Evolutionary conservation across 2,113 vertebrate genomes (phyloP).

Genomic region (Apeltes quadracus): DNA sequence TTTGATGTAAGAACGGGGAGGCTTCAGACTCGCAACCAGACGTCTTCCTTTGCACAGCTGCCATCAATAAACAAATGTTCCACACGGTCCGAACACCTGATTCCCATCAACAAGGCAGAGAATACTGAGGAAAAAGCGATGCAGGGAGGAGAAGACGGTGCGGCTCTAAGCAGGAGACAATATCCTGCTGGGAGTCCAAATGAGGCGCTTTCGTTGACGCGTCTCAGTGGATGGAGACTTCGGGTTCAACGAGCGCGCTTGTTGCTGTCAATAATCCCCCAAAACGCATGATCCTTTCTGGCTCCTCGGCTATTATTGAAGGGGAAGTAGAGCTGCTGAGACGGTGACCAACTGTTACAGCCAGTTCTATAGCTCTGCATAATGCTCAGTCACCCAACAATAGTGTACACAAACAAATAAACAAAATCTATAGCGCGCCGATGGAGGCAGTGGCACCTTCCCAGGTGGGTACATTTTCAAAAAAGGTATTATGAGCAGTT

Average conservation of each 20-base stretch:
- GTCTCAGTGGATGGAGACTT: not conserved
- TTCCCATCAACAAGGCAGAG: conserved; percentile 36
- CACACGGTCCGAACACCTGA: conserved; percentile 36
- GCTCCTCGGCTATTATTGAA: not conserved
- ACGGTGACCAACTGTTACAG: not conserved
- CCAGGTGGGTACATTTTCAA: not conserved
- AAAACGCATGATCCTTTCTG: conserved; percentile 1
- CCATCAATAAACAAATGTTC: conserved; percentile 22
- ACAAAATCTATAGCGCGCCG: too few relatives aligned
- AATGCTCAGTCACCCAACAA: not conserved
- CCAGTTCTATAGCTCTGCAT: not conserved
- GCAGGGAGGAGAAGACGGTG: not conserved
- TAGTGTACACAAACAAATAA: too few relatives aligned
- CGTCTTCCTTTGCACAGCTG: conserved; percentile 26
- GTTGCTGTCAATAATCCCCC: not conserved
- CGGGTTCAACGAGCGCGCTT: not conserved
- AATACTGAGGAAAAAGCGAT: conserved; percentile 4
- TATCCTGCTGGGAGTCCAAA: conserved; percentile 38
- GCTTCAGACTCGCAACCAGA: not conserved
- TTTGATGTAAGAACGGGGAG: conserved; percentile 16
- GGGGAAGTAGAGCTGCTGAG: not conserved
- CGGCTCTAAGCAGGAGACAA: conserved; percentile 34
- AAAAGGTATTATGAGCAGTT: not conserved
- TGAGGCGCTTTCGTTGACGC: conserved; percentile 3
- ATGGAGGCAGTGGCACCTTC: not conserved